phyloP scores from a whole-genome alignment of 1,140 invertebrate genomes.

The Diorhabda elongata region DNA sequence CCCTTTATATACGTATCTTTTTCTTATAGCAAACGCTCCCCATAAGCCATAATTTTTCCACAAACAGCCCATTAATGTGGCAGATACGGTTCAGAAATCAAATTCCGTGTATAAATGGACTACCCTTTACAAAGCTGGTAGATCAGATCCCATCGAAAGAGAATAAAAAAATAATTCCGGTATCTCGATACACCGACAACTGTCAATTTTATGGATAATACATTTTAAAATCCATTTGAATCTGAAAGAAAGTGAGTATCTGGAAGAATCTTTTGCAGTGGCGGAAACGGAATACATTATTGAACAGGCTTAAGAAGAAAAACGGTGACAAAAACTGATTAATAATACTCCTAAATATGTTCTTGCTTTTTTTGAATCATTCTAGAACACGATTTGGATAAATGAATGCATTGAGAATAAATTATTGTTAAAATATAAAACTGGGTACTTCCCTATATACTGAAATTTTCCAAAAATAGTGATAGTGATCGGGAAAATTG shows the following conservation, averaged over 20 bases:
- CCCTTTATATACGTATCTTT: too few species aligned
- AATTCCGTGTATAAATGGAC: background rate
- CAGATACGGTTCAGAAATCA: background rate
- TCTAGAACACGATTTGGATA: too few species aligned
- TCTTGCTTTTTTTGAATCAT: too few species aligned
- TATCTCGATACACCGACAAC: slow-evolving; percentile 4
- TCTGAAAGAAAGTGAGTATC: background rate
- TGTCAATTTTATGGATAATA: slow-evolving; percentile 19
- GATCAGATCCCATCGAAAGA: background rate
- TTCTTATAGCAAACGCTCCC: background rate
- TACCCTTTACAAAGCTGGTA: background rate
- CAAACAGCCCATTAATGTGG: background rate
- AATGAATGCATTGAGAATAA: too few species aligned
- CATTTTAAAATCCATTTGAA: slow-evolving; percentile 17
- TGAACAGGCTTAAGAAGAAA: too few species aligned
- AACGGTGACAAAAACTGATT: too few species aligned
- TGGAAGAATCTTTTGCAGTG: background rate
- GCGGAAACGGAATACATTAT: too few species aligned
- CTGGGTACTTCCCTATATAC: too few species aligned
- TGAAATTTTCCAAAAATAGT: too few species aligned
- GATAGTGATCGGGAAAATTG: too few species aligned
- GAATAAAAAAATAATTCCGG: background rate
- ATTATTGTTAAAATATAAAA: too few species aligned
- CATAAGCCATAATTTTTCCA: background rate
- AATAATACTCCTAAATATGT: too few species aligned